Evolutionary conservation across 2,113 vertebrate genomes (phyloP), one percentile per base, ranked within the genome.

Genomic region (Xiphias gladius): DNA sequence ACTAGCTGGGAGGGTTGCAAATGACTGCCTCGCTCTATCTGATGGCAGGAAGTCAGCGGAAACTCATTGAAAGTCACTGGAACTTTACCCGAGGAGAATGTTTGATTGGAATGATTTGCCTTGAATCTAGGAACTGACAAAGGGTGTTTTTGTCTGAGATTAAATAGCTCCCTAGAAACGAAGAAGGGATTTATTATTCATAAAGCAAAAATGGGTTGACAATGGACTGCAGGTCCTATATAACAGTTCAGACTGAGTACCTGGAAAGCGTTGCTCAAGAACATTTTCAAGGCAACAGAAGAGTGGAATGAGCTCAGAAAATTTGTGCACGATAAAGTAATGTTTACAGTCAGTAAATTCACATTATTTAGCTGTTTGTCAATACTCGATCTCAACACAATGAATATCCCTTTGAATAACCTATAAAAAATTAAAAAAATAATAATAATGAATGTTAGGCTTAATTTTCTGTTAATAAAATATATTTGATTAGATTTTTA

Each of bases 51-150:
- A 91, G 78, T 91, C 78, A 78, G 78, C 19, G 4, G 74, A 82
- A 87, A 86, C 79, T 90, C 83, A 81, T 75, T 90, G 81, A 85
- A 86, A 91, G 91, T 91, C 90, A 85, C 67, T 76, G 70, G 80
- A 93, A 89, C 75, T 90, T 90, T 57, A 88, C 84, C 85, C 5
- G 46, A 62, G 72, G 85, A 91, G 82, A 90, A 72, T 62, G 57
- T 89, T 83, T 89, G 90, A 91, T 92, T 85, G 85, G 81, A 89
- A 84, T 81, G 82, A 92, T 94, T 89, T 90, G 85, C 86, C 88
- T 82, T 59, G 80, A 86, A 84, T 83, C 73, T 75, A 62, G 35
- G 57, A 86, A 73, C 80, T 86, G 86, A 88, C 86, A 89, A 89
- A 90, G 89, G 74, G 76, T 88, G 87, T 86, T 89, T 84, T 85